Evolutionary conservation across 1,140 invertebrate genomes (phyloP).

Genomic region (Bombus sibiricus): DNA sequence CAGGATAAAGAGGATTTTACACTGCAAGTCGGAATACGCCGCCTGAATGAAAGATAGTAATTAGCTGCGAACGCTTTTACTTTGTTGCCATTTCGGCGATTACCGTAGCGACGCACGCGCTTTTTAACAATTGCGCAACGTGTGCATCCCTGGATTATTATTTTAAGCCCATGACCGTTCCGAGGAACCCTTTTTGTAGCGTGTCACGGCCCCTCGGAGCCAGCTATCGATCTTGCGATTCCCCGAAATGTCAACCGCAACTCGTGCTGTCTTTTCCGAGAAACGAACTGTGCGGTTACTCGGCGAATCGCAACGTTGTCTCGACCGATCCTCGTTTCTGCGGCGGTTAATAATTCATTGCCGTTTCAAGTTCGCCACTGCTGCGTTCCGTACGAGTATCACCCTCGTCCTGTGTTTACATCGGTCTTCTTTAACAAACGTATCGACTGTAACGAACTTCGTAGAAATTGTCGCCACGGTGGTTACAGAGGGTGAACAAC

Average conservation of each 20-base stretch:
- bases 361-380: neutral
- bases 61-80: neutral
- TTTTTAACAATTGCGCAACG: neutral
- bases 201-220: neutral
- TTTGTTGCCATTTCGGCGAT: neutral
- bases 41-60: neutral
- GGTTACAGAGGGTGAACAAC: neutral
- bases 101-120: neutral
- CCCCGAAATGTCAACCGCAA: constrained; percentile 21
- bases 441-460: neutral
- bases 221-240: constrained; percentile 23
- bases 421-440: neutral
- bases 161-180: neutral
- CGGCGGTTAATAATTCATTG: neutral
- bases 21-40: no score
- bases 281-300: neutral
- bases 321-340: neutral
- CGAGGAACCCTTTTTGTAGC: neutral
- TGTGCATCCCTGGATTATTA: neutral
- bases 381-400: neutral
- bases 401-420: neutral
- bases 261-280: neutral
- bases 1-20: neutral
- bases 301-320: neutral
- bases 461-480: neutral